Evolutionary conservation across 2,113 vertebrate genomes (phyloP), one percentile per base, ranked within the genome.

Genomic region (Fulica atra): DNA sequence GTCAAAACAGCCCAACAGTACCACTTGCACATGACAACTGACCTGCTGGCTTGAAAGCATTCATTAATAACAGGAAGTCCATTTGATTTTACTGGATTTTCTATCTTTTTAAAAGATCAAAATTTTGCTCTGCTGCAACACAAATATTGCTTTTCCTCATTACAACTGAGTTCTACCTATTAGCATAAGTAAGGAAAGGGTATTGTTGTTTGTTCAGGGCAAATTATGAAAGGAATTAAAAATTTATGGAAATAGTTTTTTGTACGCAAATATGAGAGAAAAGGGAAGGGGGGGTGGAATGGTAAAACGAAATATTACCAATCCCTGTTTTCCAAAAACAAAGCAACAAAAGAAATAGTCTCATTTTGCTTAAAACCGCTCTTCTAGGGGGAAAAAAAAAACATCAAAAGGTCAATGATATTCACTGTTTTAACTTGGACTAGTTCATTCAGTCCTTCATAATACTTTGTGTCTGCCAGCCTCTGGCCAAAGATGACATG

Each of bases 251-350:
- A 94, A 90, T n/a, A 35, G 5, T 59, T 71, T 89, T 92, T 82
- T 26, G 35, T 68, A 64, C 66, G n/a, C 7, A 80, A 90, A 66
- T 2, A 21, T 71, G 40, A 87, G 73, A 81, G 29, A 56, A 70
- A 86, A 46, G 2, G 2, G 6, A 13, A 2, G 44, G 12, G 46
- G 11, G 0, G 1, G 7, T n/a, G n/a, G 31, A 18, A 5, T 31
- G 4, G 19, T 77, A 40, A 82, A 89, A 53, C 50, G 0, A 79
- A 89, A 56, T 81, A 42, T 46, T 87, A 74, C 5, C 26, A 64
- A 24, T 56, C 7, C 7, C 35, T 77, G 3, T 33, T 80, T 82
- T 54, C 46, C 54, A 35, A 31, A 60, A 73, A 79, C 3, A 73
- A 76, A 60, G 44, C 44, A 46, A 46, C 17, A 48, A 25, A 53